A percentile compares a stretch with the other conserved stretches of the same genome.
Evolutionary conservation across 64 coral and sea anemone species (phyloP).

Genomic region (Stylophora pistillata): DNA sequence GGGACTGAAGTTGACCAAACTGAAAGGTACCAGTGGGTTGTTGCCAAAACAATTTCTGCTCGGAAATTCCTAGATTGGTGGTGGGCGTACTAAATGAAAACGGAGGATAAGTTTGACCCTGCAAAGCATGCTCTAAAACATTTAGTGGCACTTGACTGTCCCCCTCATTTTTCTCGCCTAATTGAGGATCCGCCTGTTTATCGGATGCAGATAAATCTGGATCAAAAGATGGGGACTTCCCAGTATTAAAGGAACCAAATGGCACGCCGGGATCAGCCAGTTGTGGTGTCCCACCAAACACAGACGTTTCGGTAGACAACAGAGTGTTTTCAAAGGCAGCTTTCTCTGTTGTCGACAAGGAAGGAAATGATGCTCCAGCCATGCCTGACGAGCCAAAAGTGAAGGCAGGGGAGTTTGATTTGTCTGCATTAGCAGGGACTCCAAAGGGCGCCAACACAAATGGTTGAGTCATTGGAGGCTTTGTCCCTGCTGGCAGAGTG

Average conservation of each 20-base stretch:
- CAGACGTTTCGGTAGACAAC: not conserved
- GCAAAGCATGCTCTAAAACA: not conserved
- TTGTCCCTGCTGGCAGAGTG: not conserved
- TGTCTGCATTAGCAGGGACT: not conserved
- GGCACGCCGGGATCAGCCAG: not conserved
- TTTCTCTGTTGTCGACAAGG: not conserved
- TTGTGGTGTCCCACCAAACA: conserved; percentile 22
- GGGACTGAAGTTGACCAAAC: conserved; percentile 45
- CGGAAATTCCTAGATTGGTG: not conserved
- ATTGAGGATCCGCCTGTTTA: not conserved
- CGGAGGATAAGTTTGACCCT: conserved; percentile 12
- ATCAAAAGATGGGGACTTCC: not conserved
- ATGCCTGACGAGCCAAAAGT: not conserved
- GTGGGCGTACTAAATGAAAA: conserved; percentile 6
- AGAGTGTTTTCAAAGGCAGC: not conserved
- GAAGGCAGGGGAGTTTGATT: not conserved
- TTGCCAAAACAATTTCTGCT: conserved; percentile 73
- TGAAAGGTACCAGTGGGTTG: conserved; percentile 55
- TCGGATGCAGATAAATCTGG: not conserved
- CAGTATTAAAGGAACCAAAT: conserved; percentile 30
- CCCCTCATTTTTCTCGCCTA: not conserved
- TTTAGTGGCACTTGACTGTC: not conserved
- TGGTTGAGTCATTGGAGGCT: not conserved
- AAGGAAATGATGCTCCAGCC: not conserved
- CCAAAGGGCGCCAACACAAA: conserved; percentile 37